These are phyloP conservation scores for Coremacera marginata DNA, from an alignment of 2,888 invertebrate genomes.

Conservation along the genomic window DNA sequence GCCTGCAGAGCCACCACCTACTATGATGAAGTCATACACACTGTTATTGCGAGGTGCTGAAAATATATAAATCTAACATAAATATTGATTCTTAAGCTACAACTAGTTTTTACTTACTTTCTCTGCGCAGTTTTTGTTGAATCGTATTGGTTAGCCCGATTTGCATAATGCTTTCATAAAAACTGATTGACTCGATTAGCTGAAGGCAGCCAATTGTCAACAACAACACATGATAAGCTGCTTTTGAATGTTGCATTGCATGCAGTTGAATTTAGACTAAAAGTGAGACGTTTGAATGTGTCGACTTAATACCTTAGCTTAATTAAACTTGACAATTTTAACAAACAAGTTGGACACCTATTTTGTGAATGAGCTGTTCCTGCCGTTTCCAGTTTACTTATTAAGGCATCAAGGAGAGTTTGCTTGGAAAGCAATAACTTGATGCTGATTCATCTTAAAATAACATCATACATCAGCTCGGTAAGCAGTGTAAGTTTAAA, in stretches of 20 bases:
- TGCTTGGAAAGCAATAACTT: neutral
- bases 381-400: constrained; percentile 26
- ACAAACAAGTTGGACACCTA: neutral
- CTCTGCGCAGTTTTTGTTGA: constrained; percentile 30
- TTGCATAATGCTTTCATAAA: constrained; percentile 34
- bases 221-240: neutral
- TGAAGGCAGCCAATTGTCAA: neutral
- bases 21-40: constrained; percentile 82
- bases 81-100: neutral
- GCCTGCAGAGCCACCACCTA: constrained; percentile 86
- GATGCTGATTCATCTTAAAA: neutral
- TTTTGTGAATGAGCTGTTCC: constrained; percentile 1
- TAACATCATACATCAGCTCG: neutral
- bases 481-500: neutral
- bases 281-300: neutral
- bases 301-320: neutral
- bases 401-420: constrained; percentile 1
- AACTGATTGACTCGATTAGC: neutral
- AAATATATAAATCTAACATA: neutral
- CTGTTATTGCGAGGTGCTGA: constrained; percentile 76
- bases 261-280: neutral
- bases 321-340: neutral
- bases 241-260: neutral
- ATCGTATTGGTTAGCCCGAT: constrained; percentile 40
- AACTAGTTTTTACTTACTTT: constrained; percentile 32